Conservation (phyloP, 2,797 vertebrate species). For the Microcaecilia unicolor region DNA sequence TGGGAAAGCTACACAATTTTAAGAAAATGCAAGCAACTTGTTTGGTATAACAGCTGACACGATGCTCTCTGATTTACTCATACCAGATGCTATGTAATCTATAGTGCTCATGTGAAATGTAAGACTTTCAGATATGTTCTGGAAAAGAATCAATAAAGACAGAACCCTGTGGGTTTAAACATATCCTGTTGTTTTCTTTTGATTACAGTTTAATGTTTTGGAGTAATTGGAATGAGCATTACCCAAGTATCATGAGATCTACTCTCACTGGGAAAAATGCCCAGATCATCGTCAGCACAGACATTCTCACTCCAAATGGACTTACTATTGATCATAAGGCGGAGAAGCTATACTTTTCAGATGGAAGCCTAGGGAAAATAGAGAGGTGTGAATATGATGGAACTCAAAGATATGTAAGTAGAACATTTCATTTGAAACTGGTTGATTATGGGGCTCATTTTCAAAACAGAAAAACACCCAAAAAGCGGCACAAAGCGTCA, state of each 20-base stretch:
- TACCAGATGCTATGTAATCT: neutral
- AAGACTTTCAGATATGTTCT: neutral
- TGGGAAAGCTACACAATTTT: too few species aligned
- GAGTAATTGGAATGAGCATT: constrained; percentile 98
- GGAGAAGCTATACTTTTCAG: constrained; percentile 96
- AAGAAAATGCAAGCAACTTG: too few species aligned
- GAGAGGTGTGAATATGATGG: constrained; percentile 95
- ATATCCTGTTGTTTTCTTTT: constrained; percentile 35
- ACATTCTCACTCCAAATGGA: constrained; percentile 91
- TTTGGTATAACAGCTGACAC: too few species aligned
- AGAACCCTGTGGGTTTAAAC: too few species aligned
- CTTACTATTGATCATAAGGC: constrained; percentile 90
- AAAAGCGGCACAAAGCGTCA: too few species aligned
- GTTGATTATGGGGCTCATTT: too few species aligned
- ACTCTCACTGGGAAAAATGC: constrained; percentile 83
- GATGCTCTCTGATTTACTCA: too few species aligned
- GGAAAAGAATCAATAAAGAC: too few species aligned
- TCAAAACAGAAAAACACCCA: too few species aligned
- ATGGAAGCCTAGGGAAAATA: constrained; percentile 89
- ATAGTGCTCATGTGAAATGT: neutral
- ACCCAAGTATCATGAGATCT: constrained; percentile 91
- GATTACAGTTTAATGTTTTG: constrained; percentile 90
- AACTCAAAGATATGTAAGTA: constrained; percentile 86
- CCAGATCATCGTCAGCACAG: constrained; percentile 78
- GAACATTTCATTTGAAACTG: too few species aligned